These are phyloP conservation scores for Fringilla coelebs DNA, from an alignment of 2,797 vertebrate species.

Conservation along the genomic window DNA sequence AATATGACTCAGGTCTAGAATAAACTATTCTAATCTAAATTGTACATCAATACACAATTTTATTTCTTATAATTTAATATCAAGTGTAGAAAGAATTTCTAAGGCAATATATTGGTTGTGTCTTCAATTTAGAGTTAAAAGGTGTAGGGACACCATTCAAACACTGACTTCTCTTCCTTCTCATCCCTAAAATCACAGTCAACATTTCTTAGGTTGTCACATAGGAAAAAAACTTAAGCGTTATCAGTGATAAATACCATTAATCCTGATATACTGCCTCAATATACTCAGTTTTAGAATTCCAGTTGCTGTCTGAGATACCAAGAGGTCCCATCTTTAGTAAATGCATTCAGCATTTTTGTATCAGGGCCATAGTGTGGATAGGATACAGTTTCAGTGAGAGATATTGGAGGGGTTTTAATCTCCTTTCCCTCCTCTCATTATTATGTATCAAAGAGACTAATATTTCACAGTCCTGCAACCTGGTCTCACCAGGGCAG, in stretches of 20 bases:
- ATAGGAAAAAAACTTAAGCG: neutral
- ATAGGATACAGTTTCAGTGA: neutral
- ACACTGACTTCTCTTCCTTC: neutral
- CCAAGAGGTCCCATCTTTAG: neutral
- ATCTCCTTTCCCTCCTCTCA: neutral
- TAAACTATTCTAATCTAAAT: neutral
- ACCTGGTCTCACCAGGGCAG: neutral
- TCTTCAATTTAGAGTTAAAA: neutral
- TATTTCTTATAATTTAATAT: neutral
- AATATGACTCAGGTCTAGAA: neutral
- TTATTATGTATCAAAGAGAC: neutral
- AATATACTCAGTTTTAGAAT: neutral
- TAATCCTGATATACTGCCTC: neutral
- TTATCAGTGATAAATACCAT: neutral
- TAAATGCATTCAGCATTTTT: neutral
- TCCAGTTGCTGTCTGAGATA: neutral
- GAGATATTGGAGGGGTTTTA: neutral
- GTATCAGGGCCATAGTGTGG: neutral
- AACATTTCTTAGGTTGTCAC: neutral
- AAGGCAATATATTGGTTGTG: neutral
- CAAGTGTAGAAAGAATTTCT: neutral
- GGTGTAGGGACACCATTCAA: neutral
- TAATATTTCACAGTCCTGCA: neutral
- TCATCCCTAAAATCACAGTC: neutral
- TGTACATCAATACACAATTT: neutral